phyloP scores from a whole-genome alignment of 1,140 invertebrate species.

The Colletes gigas region DNA sequence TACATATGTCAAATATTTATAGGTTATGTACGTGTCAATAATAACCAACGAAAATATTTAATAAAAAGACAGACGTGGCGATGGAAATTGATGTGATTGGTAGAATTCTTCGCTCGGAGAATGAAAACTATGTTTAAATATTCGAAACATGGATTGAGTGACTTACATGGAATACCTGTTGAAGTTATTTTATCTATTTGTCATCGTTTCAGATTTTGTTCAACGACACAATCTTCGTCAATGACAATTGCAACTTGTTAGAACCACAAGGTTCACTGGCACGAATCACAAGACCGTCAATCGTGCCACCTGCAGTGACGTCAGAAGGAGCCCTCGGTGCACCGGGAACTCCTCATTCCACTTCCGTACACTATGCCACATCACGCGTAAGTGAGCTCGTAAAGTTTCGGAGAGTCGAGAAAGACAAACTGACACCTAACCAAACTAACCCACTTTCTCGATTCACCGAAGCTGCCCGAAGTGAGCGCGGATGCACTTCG shows the following conservation, averaged over 20 bases:
- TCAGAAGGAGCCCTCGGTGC: too few species aligned
- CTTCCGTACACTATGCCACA: too few species aligned
- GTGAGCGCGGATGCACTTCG: too few species aligned
- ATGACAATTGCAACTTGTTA: conserved; percentile 33
- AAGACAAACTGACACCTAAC: too few species aligned
- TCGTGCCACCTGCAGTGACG: conserved; percentile 59
- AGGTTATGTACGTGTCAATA: conserved; percentile 27
- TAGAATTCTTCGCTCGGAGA: too few species aligned
- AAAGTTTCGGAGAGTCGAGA: too few species aligned
- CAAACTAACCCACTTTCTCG: too few species aligned
- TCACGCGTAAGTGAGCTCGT: too few species aligned
- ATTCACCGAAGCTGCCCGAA: too few species aligned
- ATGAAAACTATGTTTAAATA: background rate
- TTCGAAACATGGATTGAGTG: background rate
- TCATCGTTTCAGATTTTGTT: conserved; percentile 28
- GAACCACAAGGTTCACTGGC: conserved; percentile 29
- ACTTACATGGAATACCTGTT: conserved; percentile 39
- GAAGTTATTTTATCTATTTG: conserved; percentile 45
- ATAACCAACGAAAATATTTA: background rate
- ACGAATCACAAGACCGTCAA: conserved; percentile 54
- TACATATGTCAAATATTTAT: conserved; percentile 23
- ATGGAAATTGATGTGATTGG: background rate
- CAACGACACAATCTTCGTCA: conserved; percentile 38
- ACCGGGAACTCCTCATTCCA: too few species aligned
- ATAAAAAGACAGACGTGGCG: background rate